Conservation (phyloP, 1,140 invertebrate species). For the Neotoxoptera formosana region DNA sequence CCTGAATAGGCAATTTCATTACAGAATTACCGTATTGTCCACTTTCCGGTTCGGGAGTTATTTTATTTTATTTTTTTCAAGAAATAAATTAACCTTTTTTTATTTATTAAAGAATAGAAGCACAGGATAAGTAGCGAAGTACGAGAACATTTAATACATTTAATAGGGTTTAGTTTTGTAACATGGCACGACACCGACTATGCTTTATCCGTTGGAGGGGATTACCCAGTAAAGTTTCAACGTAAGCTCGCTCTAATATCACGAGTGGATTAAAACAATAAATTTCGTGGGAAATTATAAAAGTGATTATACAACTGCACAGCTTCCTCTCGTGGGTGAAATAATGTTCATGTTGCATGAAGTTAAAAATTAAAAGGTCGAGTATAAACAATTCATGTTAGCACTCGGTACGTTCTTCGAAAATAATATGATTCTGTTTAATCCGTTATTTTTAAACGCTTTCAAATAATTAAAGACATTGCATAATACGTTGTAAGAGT, state of each 20-base stretch:
- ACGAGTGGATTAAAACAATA: background rate
- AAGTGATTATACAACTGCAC: background rate
- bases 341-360: background rate
- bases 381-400: background rate
- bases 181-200: background rate
- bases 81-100: background rate
- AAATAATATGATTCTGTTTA: background rate
- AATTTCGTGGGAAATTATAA: background rate
- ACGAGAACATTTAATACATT: background rate
- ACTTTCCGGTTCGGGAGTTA: background rate
- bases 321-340: background rate
- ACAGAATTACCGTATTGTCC: background rate
- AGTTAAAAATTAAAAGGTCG: background rate
- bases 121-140: background rate
- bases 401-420: background rate
- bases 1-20: background rate
- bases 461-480: background rate
- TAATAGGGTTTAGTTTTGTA: conserved; percentile 16
- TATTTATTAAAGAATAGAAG: background rate
- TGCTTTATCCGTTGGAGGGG: background rate
- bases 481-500: background rate
- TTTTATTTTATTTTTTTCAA: background rate
- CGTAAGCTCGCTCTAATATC: conserved; percentile 8
- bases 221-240: conserved; percentile 8
- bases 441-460: background rate